phyloP scores from a whole-genome alignment of 2,797 vertebrate genomes.

The Mormyrus hasselquistii region DNA sequence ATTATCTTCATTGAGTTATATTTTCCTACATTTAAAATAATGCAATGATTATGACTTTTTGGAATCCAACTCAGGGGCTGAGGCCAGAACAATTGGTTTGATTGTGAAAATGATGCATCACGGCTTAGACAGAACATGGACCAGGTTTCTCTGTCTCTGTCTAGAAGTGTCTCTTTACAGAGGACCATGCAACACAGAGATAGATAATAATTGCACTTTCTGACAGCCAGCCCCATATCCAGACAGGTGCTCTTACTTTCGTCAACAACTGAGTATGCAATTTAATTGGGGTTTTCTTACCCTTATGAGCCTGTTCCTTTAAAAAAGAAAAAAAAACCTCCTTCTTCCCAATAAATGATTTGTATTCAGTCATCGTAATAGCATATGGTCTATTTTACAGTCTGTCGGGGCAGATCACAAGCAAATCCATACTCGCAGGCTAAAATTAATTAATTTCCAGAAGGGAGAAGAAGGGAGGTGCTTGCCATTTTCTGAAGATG shows the following conservation, averaged over 20 bases:
- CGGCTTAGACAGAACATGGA: neutral
- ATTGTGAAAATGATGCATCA: neutral
- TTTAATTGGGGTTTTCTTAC: neutral
- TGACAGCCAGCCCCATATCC: neutral
- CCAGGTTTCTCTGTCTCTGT: neutral
- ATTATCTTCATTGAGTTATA: neutral
- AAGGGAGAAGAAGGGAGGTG: neutral
- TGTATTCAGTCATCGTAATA: neutral
- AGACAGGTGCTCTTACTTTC: neutral
- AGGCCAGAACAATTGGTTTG: neutral
- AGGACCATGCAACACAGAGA: neutral
- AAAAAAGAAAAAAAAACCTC: neutral
- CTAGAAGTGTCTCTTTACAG: neutral
- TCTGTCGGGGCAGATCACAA: neutral
- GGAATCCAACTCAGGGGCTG: neutral
- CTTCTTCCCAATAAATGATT: neutral
- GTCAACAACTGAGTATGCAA: neutral
- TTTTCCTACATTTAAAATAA: neutral
- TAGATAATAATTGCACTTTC: neutral
- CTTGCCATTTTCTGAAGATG: neutral
- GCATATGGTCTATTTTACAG: neutral
- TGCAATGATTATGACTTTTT: neutral
- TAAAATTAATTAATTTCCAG: neutral
- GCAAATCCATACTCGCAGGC: neutral
- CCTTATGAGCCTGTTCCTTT: neutral